Evolutionary conservation across 1,140 invertebrate genomes (phyloP), one percentile per base, ranked within the genome.

Genomic region (Carposina sasakii): DNA sequence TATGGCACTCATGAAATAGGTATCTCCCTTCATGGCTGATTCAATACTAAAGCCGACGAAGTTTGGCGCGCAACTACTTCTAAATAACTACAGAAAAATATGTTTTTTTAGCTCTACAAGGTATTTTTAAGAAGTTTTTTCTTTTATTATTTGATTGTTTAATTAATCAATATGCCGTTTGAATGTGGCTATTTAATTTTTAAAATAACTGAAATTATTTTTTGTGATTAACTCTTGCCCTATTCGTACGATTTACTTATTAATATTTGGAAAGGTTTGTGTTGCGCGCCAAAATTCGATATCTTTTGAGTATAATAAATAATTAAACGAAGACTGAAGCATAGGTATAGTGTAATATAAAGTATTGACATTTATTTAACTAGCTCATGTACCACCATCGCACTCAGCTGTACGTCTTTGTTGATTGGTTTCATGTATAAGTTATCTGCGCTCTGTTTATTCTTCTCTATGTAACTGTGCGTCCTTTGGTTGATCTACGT

Each of bases 291-390:
- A 56, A 55, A 48, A 57, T 68, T 65, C 58, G 59, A 59, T 44
- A 54, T 64, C 68, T 70, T 68, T 71, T 78, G 75, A 76, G n/a
- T 71, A 57, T 67, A 60, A 74, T 59, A 54, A 76, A 73, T 79
- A 75, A 77, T 68, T 67, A 77, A 79, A 78, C 63, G 68, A 82
- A 82, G 78, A 82, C 78, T 82, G 78, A 82, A 73, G 76, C 64
- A 71, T 82, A 82, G 76, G 62, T 78, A 76, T 82, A 82, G 72
- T 76, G 67, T 78, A 73, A 74, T 76, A 74, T 67, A 75, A 74
- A 75, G 70, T 75, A 71, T 79, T 69, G 68, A 71, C n/a, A n/a
- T n/a, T n/a, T n/a, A 58, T 68, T 56, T 66, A 71, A 62, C 60
- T 63, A 63, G n/a, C 58, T 64, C 44, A 52, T 58, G 52, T 63